Evolutionary conservation across 2,888 invertebrate genomes (phyloP), one percentile per base, ranked within the genome.

Genomic region (Chloroclystis v-ata): DNA sequence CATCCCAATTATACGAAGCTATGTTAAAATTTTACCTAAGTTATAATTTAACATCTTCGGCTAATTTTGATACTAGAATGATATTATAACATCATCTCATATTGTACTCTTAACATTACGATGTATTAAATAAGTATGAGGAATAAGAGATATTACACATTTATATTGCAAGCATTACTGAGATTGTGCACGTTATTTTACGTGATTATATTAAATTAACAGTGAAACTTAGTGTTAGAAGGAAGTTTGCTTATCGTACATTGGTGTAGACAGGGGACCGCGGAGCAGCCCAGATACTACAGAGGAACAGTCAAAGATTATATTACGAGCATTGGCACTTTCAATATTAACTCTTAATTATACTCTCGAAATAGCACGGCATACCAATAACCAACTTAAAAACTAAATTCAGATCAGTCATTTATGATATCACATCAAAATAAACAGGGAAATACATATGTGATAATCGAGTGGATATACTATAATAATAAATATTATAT

Each of bases 391-490:
- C 79, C 87, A 89, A 89, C 89, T 89, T 89, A 88, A 85, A 87
- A 89, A 89, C 89, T 88, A 88, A 89, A 86, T 87, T 88, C 89
- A 89, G 89, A 89, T 89, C 89, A 89, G 89, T 89, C 89, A 85
- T 89, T 89, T 87, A 88, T 88, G 89, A 88, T 89, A 89, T 89
- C 89, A 89, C 89, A 89, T 89, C 87, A 88, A 89, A 89, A 89
- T 86, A 89, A 88, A 86, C 81, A 82, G 87, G 86, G 82, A 82
- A 84, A 86, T 87, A 89, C 79, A 86, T 86, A 84, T 79, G 85
- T 84, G 86, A 85, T 85, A 72, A 81, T 82, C 75, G 81, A 81
- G 83, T 82, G 82, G 79, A 79, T 84, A 84, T 82, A 82, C 72
- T 82, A 80, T 81, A 79, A 33, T 69, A 71, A 79, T 81, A 82